phyloP scores from a whole-genome alignment of 1,140 invertebrate genomes.

The Dreissena polymorpha region DNA sequence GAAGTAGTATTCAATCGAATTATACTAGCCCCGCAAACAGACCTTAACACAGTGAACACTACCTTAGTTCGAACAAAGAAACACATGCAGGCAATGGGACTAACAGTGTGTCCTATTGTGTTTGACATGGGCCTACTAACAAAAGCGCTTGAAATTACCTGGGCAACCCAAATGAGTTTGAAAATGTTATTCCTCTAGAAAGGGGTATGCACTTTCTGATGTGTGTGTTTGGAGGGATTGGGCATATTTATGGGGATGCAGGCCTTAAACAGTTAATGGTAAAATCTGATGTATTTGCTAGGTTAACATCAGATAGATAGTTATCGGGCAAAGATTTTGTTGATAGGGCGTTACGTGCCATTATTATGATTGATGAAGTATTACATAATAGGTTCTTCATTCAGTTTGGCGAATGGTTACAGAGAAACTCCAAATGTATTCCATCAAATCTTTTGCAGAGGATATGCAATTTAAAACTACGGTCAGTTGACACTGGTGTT shows the following conservation, averaged over 20 bases:
- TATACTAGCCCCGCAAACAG: not conserved
- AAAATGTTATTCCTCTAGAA: not conserved
- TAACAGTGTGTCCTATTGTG: not conserved
- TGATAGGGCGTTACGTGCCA: slow-evolving; percentile 9
- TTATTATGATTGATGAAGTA: slow-evolving; percentile 11
- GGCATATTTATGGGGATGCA: slow-evolving; percentile 9
- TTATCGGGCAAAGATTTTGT: slow-evolving; percentile 35
- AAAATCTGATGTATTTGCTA: slow-evolving; percentile 12
- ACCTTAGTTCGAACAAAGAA: not conserved
- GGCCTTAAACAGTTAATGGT: not conserved
- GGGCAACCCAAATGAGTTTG: slow-evolving; percentile 1
- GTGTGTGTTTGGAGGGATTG: not conserved
- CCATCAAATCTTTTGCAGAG: too few relatives aligned
- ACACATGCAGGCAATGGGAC: not conserved
- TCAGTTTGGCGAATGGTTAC: too few relatives aligned
- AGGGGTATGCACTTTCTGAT: not conserved
- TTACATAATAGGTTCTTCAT: too few relatives aligned
- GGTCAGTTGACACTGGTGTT: too few relatives aligned
- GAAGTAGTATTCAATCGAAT: not conserved
- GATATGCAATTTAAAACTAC: too few relatives aligned
- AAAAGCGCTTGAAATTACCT: slow-evolving; percentile 27
- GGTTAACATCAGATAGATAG: not conserved
- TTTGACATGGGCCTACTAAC: slow-evolving; percentile 5
- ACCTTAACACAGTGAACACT: slow-evolving; percentile 6
- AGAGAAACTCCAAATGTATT: too few relatives aligned